Percentiles rank a stretch among this genome's conserved stretches.
Conservation (phyloP, 2,888 invertebrate species). For the Diarsia rubi region DNA sequence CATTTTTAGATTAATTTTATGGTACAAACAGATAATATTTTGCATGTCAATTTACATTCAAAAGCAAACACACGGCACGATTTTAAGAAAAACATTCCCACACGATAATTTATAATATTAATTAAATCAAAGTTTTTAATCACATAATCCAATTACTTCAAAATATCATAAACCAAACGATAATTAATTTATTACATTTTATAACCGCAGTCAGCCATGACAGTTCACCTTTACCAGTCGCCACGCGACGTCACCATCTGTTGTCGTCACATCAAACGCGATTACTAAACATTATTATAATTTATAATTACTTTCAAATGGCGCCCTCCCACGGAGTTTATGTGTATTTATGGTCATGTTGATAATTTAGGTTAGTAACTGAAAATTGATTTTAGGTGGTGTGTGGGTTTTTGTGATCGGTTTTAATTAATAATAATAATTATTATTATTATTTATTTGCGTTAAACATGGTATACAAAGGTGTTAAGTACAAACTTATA, state of each 20-base stretch:
- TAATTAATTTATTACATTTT: conserved; percentile 43
- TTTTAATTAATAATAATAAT: too few species aligned
- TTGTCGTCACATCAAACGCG: conserved; percentile 57
- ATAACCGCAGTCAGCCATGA: conserved; percentile 41
- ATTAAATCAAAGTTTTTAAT: conserved; percentile 18
- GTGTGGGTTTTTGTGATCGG: not conserved
- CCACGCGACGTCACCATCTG: conserved; percentile 60
- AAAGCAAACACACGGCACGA: not conserved
- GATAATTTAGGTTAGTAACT: conserved; percentile 41
- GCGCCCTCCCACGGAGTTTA: conserved; percentile 63
- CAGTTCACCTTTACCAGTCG: conserved; percentile 62
- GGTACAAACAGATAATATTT: not conserved
- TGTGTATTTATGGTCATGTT: conserved; percentile 43
- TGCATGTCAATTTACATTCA: not conserved
- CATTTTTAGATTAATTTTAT: not conserved
- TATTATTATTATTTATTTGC: too few species aligned
- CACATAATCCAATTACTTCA: conserved; percentile 2
- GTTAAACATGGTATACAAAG: too few species aligned
- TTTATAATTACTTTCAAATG: conserved; percentile 48
- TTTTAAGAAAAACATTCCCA: not conserved
- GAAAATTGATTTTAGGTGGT: conserved; percentile 7
- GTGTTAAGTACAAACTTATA: too few species aligned
- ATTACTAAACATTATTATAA: conserved; percentile 57
- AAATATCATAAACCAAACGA: conserved; percentile 27
- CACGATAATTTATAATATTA: not conserved